Evolutionary conservation across 1,140 invertebrate genomes (phyloP), one percentile per base, ranked within the genome.

Genomic region (Drosophila orosa): DNA sequence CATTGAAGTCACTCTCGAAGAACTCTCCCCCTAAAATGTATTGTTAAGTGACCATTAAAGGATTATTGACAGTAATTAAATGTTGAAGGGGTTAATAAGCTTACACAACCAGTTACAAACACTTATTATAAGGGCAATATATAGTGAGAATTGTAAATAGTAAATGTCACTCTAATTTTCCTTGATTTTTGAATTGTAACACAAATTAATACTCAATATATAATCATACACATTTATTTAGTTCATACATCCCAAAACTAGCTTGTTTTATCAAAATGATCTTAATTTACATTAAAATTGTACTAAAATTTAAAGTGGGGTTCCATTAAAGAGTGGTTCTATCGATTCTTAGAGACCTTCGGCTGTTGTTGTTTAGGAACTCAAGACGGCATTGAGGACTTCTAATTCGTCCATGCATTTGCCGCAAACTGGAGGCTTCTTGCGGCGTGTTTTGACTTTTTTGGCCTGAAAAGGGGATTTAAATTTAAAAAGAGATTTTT

Each of bases 31-130:
- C n/a, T 27, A 29, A 45, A 29, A 31, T 15, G n/a, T 27, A 33
- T 63, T 15, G 62, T 55, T 31, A n/a, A 68, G 15, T 57, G 19
- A 0, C 52, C 66, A 72, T 72, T 71, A 72, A 48, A 71, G 68
- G 66, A 58, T 72, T 72, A 33, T 72, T 72, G 68, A 58, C 66
- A 71, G 50, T 29, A 24, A 57, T 69, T 22, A 33, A 8, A 6
- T 22, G 12, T 39, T 29, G 31, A 71, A 71, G 45, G 67, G 67
- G 67, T 71, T 65, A 48, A 58, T 44, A 35, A 71, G 50, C 58
- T 48, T 69, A 71, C 52, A 48, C 22, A 50, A 39, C 31, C 39
- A 37, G n/a, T 29, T 15, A 40, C 42, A 44, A 44, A 6, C 5
- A 15, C 6, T 15, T 24, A 6, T 24, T 3, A 24, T 15, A 15